These are phyloP conservation scores for Zelostemma sp. DNA, from an alignment of 1,140 invertebrate genomes.

Conservation along the genomic window DNA sequence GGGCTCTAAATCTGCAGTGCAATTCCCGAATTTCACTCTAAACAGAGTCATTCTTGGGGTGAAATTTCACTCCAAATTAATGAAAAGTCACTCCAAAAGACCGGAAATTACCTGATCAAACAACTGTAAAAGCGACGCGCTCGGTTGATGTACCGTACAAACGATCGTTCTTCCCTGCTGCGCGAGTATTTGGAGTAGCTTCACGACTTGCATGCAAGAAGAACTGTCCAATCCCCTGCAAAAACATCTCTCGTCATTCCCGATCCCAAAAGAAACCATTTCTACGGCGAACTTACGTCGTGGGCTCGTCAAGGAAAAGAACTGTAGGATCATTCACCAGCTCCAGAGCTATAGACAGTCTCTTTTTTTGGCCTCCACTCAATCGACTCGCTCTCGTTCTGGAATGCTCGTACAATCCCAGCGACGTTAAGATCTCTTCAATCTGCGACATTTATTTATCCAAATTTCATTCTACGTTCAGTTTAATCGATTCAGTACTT, in stretches of 20 bases:
- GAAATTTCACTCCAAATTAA: no score
- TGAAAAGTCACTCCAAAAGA: no score
- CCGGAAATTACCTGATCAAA: constrained; percentile 85
- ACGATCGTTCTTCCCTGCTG: constrained; percentile 90
- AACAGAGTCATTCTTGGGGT: no score
- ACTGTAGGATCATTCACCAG: no score
- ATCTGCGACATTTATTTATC: constrained; percentile 77
- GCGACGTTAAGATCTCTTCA: constrained; percentile 79
- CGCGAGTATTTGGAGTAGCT: constrained; percentile 78
- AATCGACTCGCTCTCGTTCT: constrained; percentile 81
- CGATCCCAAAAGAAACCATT: constrained; percentile 25
- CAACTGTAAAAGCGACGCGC: constrained; percentile 90
- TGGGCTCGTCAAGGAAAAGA: constrained; percentile 96
- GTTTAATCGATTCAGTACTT: no score
- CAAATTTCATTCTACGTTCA: no score
- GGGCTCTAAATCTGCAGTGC: no score
- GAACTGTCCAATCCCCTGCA: constrained; percentile 92
- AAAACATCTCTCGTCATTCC: constrained; percentile 35
- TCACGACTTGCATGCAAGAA: constrained; percentile 89
- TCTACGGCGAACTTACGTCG: constrained; percentile 79
- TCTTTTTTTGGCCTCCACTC: constrained; percentile 95
- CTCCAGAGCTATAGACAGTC: no score
- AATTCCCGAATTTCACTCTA: no score
- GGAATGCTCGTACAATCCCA: constrained; percentile 81
- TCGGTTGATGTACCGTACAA: constrained; percentile 96